Base-by-base conservation (phyloP, 2,888 invertebrate genomes). In the Drosophila incognita region DNA sequence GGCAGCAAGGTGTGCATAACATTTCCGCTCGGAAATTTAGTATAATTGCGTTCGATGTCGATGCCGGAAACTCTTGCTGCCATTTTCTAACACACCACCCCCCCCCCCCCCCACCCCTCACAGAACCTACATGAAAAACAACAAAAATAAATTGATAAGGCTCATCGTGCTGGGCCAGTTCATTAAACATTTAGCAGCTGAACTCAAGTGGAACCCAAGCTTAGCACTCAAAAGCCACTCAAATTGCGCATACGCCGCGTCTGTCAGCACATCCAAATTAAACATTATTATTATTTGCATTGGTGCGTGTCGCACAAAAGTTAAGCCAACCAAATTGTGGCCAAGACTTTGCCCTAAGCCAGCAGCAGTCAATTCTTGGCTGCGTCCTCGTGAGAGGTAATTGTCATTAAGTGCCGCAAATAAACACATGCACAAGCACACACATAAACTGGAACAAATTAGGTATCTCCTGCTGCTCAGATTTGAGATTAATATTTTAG, bases 21-120 rank as follows among this genome's bases (percentile, higher is more conserved):
- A 83, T 82, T 83, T 83, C 80, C 79, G 78, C 33, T 74, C 78
- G 85, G 90, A 89, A 83, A 84, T 84, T 88, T 80, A 67, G 68
- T 73, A 80, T 89, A 88, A 88, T 89, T 89, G 82, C 83, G 81
- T 71, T 71, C 77, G 78, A 77, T 79, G 89, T 76, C 80, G 83
- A 68, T 89, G 63, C 79, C 76, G 81, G 80, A 89, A 85, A 73
- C 80, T 72, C 73, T 78, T 87, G 81, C 77, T 79, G 69, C 58
- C 58, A 54, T 52, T 68, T 62, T 56, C 48, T 35, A 40, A 29
- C 29, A 56, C 11, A 7, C 2, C 4, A 6, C 0, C 15, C 0
- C 8, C 1, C 18, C 27, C 5, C 2, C 21, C 5, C 1, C 5
- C 6, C 7, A 1, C 0, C 7, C 31, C 2, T 0, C 8, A 29